Percentiles rank a stretch among this genome's conserved stretches.
Evolutionary conservation across 2,797 vertebrate species (phyloP).

Genomic region (Manis crassicaudata): DNA sequence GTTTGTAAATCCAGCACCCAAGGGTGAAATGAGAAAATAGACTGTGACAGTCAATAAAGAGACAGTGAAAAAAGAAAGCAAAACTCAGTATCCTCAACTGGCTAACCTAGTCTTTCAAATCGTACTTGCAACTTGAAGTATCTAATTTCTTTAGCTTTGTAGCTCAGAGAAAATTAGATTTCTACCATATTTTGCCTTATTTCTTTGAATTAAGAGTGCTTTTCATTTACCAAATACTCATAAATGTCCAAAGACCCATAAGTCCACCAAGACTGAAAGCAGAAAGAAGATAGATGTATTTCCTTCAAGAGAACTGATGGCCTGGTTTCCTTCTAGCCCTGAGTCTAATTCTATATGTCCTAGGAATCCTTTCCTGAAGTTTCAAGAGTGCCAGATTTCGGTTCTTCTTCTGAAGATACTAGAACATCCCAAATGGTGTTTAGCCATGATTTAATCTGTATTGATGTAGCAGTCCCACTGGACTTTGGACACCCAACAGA

Average conservation of each 20-base stretch:
- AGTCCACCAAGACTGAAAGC: neutral
- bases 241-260: neutral
- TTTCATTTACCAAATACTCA: neutral
- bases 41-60: neutral
- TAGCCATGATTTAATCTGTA: neutral
- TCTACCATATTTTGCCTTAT: neutral
- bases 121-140: neutral
- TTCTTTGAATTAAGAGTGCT: neutral
- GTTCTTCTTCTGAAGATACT: neutral
- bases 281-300: neutral
- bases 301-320: neutral
- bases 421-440: neutral
- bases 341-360: neutral
- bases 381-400: neutral
- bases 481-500: neutral
- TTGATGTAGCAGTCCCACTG: neutral
- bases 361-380: constrained; percentile 39
- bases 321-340: neutral
- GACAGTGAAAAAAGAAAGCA: neutral
- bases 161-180: neutral
- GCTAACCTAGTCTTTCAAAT: neutral
- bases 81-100: neutral
- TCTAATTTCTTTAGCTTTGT: neutral
- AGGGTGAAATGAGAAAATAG: neutral
- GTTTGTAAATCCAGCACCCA: neutral